Evolutionary conservation across 2,797 vertebrate genomes (phyloP).

Genomic region (Clangula hyemalis): DNA sequence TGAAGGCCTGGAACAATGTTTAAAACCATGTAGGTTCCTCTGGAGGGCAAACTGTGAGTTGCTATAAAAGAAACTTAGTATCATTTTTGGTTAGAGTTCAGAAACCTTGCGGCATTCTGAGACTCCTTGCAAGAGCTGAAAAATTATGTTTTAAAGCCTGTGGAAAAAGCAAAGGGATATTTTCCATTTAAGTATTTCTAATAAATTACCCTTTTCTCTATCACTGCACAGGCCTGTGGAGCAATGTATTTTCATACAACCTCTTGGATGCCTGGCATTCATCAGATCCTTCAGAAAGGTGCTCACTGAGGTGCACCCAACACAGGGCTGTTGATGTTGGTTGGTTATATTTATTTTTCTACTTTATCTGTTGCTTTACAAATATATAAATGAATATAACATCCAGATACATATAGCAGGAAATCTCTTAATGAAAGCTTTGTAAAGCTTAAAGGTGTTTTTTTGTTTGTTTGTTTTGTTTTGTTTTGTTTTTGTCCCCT

Average conservation of each 20-base stretch:
- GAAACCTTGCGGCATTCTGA: neutral
- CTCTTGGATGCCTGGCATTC: constrained; percentile 78
- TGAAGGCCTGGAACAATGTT: neutral
- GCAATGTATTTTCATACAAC: constrained; percentile 83
- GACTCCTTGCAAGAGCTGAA: neutral
- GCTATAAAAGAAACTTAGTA: neutral
- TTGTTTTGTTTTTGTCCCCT: neutral
- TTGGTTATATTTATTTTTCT: constrained; percentile 25
- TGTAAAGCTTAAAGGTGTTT: neutral
- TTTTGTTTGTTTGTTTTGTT: neutral
- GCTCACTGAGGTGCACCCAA: constrained; percentile 72
- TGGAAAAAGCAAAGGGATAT: neutral
- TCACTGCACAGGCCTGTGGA: constrained; percentile 77
- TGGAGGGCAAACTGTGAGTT: neutral
- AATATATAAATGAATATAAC: neutral
- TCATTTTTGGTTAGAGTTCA: neutral
- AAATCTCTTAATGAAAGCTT: neutral
- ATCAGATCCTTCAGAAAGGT: constrained; percentile 57
- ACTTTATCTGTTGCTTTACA: neutral
- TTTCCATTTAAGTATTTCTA: neutral
- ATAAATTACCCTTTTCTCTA: neutral
- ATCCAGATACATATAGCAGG: neutral
- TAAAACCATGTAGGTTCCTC: neutral
- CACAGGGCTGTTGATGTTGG: constrained; percentile 71
- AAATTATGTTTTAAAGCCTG: neutral